phyloP scores from a whole-genome alignment of 1,140 invertebrate species.

The Monomorium pharaonis region DNA sequence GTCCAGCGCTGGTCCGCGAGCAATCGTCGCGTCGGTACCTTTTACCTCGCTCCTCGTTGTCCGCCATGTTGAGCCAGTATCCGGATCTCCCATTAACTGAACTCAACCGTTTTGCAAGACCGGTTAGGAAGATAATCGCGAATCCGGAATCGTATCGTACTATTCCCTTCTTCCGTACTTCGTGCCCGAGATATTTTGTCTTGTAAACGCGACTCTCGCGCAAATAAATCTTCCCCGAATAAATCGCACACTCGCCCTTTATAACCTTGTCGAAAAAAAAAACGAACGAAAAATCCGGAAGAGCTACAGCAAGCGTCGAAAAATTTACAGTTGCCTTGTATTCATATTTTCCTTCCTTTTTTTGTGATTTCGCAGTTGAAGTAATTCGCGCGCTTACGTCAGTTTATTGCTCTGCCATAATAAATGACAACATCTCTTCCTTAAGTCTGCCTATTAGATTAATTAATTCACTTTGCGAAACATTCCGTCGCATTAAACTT shows the following conservation, averaged over 20 bases:
- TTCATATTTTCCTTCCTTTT: not conserved
- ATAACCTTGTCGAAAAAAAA: not conserved
- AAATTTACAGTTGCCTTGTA: not conserved
- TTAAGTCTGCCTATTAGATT: not conserved
- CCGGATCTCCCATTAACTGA: conserved; percentile 72
- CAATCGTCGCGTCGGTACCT: conserved; percentile 51
- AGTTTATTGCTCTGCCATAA: conserved; percentile 41
- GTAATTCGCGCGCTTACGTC: conserved; percentile 13
- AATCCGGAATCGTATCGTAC: conserved; percentile 33
- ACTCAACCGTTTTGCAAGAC: conserved; percentile 67
- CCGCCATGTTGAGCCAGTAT: conserved; percentile 71
- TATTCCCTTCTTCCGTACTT: conserved; percentile 54
- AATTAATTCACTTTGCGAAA: not conserved
- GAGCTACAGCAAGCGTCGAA: not conserved
- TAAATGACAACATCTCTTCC: not conserved
- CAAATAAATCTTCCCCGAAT: conserved; percentile 39
- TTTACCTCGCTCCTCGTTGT: conserved; percentile 49
- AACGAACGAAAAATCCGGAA: conserved; percentile 16
- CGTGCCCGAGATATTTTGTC: conserved; percentile 19
- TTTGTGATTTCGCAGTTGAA: not conserved
- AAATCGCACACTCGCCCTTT: not conserved
- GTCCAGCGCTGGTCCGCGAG: not conserved
- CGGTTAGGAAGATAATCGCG: conserved; percentile 66
- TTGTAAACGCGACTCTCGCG: not conserved
- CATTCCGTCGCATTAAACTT: not conserved